phyloP scores from a whole-genome alignment of 2,797 vertebrate species.

The Girardinus metallicus region DNA sequence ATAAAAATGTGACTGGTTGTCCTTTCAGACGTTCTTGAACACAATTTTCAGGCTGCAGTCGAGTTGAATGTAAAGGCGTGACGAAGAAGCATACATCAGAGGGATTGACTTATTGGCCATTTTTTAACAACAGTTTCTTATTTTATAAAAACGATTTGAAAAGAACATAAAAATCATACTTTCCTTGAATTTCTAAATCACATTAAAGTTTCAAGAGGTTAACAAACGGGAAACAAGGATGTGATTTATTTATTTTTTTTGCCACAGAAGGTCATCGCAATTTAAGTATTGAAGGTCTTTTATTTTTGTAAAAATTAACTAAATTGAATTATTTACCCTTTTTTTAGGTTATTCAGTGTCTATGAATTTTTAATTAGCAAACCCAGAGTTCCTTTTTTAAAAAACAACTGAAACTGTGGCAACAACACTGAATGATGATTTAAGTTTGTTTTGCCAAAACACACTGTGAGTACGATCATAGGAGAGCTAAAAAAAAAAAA shows the following conservation, averaged over 20 bases:
- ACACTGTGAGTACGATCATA: background rate
- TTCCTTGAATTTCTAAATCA: background rate
- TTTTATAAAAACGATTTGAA: background rate
- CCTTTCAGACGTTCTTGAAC: slow-evolving; percentile 8
- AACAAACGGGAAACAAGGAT: background rate
- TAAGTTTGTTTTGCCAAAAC: background rate
- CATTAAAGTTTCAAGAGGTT: background rate
- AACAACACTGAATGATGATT: background rate
- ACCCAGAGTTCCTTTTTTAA: background rate
- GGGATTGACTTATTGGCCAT: background rate
- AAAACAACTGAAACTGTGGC: background rate
- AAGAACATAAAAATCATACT: background rate
- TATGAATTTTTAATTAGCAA: background rate
- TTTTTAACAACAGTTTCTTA: background rate
- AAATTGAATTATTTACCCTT: background rate
- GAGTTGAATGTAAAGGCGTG: slow-evolving; percentile 19
- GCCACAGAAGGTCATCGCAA: background rate
- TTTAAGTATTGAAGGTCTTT: slow-evolving; percentile 4
- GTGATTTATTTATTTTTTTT: background rate
- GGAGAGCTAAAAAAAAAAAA: too few relatives aligned
- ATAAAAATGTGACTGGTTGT: slow-evolving; percentile 17
- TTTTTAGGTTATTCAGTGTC: background rate
- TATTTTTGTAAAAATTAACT: background rate
- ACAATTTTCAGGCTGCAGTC: slow-evolving; percentile 5
- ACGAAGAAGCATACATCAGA: slow-evolving; percentile 9